phyloP scores from a whole-genome alignment of 2,888 invertebrate genomes.

The Coenonympha glycerion region DNA sequence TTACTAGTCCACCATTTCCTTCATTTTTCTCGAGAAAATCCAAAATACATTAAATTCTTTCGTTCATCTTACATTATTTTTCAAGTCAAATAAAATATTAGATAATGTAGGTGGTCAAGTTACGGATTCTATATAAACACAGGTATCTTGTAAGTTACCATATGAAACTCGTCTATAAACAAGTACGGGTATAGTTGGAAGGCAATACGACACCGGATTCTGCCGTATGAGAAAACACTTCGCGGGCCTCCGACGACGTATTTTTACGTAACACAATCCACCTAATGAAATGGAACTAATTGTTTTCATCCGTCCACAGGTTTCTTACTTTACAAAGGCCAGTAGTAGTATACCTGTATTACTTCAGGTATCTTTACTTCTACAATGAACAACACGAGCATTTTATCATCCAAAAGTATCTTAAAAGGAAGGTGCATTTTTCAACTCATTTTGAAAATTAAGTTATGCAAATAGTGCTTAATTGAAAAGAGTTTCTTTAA shows the following conservation, averaged over 20 bases:
- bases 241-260: constrained; percentile 42
- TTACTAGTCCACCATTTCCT: too few relatives aligned
- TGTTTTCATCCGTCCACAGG: constrained; percentile 40
- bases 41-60: too few relatives aligned
- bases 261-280: constrained; percentile 49
- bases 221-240: constrained; percentile 41
- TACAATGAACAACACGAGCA: background rate
- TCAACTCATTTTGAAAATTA: background rate
- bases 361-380: background rate
- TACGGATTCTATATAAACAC: background rate
- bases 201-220: constrained; percentile 56
- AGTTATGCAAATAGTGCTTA: background rate
- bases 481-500: background rate
- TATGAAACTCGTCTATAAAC: constrained; percentile 24
- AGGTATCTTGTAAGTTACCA: constrained; percentile 5
- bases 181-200: constrained; percentile 26
- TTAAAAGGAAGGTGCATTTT: too few relatives aligned
- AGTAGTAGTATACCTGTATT: background rate
- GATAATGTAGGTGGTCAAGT: too few relatives aligned
- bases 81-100: too few relatives aligned
- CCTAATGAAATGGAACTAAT: constrained; percentile 53
- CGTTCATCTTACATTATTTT: too few relatives aligned
- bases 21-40: too few relatives aligned
- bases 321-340: too few relatives aligned
- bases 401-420: too few relatives aligned